Evolutionary conservation across 2,888 invertebrate species (phyloP), one percentile per base, ranked within the genome.

Genomic region (Gnatocerus cornutus): DNA sequence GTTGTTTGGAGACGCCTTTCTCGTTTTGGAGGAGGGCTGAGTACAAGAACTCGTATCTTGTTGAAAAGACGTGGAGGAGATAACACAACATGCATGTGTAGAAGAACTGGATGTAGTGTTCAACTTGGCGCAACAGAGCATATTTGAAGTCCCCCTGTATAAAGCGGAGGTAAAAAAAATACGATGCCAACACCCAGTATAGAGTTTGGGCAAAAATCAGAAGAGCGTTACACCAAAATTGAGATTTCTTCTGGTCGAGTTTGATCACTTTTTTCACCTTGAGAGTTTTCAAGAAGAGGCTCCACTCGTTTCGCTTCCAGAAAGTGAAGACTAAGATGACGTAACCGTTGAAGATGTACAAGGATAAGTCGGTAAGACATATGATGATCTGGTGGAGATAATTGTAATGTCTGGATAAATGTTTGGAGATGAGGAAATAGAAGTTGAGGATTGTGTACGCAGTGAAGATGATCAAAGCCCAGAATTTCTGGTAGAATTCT

Each of bases 41-140:
- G 13, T 46, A 14, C 9, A 46, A 2, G 16, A 6, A 16, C 6
- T 21, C 13, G 16, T 46, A 46, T 16, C 46, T 13, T 2, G 12
- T 5, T 1, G 21, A 21, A 3, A 46, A 21, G 5, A 46, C 13
- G 16, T 46, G 16, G 1, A 46, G 16, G 6, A 46, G 14, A n/a
- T 9, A 16, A 16, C 46, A 46, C 46, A 46, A 7, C 16, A 46
- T 12, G 16, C 46, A 46, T 2, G 12, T 16, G 46, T 46, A 46
- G 16, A 46, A 46, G 8, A 16, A 46, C 7, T 46, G 46, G 1
- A 46, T 46, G n/a, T 14, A 16, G 8, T 16, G n/a, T n/a, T 16
- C 46, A n/a, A 16, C 9, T 16, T 46, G 46, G 3, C 16, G 16
- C 6, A 46, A 5, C 4, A 21, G 4, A 16, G 1, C 3, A 5